Evolutionary conservation across 2,113 vertebrate species (phyloP), one percentile per base, ranked within the genome.

Genomic region (Theristicus caerulescens): DNA sequence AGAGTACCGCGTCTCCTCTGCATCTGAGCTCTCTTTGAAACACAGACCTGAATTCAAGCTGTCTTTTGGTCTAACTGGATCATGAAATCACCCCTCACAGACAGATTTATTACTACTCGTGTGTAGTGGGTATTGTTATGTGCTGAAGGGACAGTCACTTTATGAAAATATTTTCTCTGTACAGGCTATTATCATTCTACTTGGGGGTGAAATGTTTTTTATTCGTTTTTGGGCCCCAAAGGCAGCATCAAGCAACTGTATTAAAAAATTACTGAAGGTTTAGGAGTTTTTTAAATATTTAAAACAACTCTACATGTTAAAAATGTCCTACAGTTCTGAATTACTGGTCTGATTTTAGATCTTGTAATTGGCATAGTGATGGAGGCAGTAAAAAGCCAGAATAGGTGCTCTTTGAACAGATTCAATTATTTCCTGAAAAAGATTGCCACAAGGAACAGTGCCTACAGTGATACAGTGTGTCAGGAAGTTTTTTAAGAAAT

Each of bases 361-460:
- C 51, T 83, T 72, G 7, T 94, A 79, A 54, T 31, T 79, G 82
- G 81, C 25, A 3, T 94, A 90, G 29, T 52, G 58, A 79, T 59
- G 31, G 34, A 83, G 34, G 59, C 32, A 91, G 31, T 73, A 93
- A 84, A 92, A 96, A 92, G 21, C 25, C 36, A 92, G 62, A 36
- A 54, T 64, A 49, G 18, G 15, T 46, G 12, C 25, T 87, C 64
- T 93, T 74, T 65, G 34, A 77, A 89, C 76, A 94, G 40, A 74
- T 73, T 86, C 11, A 64, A 17, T 90, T 98, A 94, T 91, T 96
- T 78, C 94, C 82, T 92, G 67, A 87, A 93, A 85, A 82, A 57
- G 31, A 88, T 57, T 76, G 54, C 51, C 84, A 16, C 4, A 55
- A 90, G 85, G 52, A 71, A 84, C 90, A 96, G 88, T 42, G 27